phyloP scores from a whole-genome alignment of 2,888 invertebrate genomes.

The Eucriotettix oculatus region DNA sequence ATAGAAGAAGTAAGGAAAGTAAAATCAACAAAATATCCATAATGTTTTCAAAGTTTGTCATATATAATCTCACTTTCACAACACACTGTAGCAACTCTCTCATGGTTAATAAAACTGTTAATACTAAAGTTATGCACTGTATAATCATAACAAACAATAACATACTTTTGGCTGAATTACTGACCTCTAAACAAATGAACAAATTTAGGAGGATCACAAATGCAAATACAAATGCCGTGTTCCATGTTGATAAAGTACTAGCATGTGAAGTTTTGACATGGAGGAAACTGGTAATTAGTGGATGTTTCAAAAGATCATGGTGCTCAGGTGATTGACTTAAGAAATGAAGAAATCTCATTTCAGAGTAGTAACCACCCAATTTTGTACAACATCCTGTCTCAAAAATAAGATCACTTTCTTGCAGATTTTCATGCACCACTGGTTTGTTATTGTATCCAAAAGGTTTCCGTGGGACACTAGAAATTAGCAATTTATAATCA shows the following conservation, averaged over 20 bases:
- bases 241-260: no score
- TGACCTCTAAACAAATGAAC: neutral
- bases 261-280: neutral
- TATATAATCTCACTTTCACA: neutral
- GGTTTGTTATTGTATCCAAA: no score
- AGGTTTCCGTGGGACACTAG: neutral
- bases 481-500: neutral
- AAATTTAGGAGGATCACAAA: neutral
- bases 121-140: neutral
- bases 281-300: slow-evolving; percentile 1
- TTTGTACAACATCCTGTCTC: neutral
- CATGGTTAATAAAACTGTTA: neutral
- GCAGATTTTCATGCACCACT: no score
- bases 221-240: neutral
- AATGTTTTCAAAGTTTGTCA: neutral
- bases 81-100: neutral
- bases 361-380: neutral
- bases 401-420: no score
- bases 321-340: neutral
- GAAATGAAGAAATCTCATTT: neutral
- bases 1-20: neutral
- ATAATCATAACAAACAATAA: neutral
- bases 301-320: neutral
- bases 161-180: neutral
- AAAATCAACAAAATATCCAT: neutral